Conservation (phyloP, 2,888 invertebrate species). For the Chrysodeixis includens region DNA sequence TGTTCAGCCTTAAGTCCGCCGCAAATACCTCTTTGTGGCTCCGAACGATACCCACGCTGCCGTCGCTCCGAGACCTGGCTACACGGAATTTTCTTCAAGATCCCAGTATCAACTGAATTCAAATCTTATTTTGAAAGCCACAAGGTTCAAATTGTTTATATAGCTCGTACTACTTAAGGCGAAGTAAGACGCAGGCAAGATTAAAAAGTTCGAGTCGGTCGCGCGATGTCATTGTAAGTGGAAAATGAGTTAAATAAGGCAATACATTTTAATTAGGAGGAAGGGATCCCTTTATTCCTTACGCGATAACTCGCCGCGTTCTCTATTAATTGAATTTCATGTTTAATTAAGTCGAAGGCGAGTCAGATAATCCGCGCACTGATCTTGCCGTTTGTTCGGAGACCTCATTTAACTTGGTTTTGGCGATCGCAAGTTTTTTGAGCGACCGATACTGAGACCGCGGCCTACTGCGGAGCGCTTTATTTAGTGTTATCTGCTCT, state of each 20-base stretch:
- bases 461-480: conserved; percentile 20
- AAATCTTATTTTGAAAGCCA: conserved; percentile 33
- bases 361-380: conserved; percentile 80
- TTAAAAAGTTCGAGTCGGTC: conserved; percentile 88
- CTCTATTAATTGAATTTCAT: conserved; percentile 89
- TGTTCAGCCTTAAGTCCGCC: conserved; percentile 87
- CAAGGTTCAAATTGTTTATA: conserved; percentile 55
- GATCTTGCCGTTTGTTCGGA: conserved; percentile 75
- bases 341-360: conserved; percentile 87
- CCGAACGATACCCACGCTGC: conserved; percentile 75
- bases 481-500: conserved; percentile 36
- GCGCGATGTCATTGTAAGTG: conserved; percentile 88
- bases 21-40: conserved; percentile 89
- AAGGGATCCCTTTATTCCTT: conserved; percentile 87
- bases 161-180: conserved; percentile 68
- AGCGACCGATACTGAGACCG: conserved; percentile 55
- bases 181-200: conserved; percentile 80
- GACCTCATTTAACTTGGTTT: conserved; percentile 76
- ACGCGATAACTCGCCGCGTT: conserved; percentile 85
- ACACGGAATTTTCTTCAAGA: conserved; percentile 72
- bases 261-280: conserved; percentile 89
- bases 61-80: conserved; percentile 76
- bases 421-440: conserved; percentile 70
- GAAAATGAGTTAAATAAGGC: conserved; percentile 90
- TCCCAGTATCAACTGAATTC: conserved; percentile 38